These are phyloP conservation scores for Melitaea athalia DNA, from an alignment of 2,888 invertebrate species.

Conservation along the genomic window DNA sequence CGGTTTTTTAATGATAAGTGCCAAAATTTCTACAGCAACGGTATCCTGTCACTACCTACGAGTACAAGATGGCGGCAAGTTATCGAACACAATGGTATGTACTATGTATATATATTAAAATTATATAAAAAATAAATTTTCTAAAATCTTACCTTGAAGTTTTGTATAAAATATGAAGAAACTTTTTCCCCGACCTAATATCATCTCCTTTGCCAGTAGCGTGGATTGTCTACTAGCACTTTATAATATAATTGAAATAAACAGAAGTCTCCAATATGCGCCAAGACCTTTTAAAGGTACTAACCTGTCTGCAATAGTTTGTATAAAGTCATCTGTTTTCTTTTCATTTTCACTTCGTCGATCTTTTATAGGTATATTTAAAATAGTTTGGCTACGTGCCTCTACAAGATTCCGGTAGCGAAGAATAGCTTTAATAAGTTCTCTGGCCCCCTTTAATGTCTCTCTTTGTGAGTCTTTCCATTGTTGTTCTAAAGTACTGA, in stretches of 20 bases:
- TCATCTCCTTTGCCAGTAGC: not conserved
- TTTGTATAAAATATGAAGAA: too few relatives aligned
- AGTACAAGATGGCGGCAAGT: too few relatives aligned
- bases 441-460: constrained; percentile 60
- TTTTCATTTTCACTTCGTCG: constrained; percentile 55
- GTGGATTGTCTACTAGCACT: too few relatives aligned
- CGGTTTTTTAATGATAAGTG: too few relatives aligned
- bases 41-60: too few relatives aligned
- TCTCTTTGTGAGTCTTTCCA: constrained; percentile 60
- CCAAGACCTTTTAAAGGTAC: not conserved
- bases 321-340: constrained; percentile 56
- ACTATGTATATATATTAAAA: too few relatives aligned
- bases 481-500: constrained; percentile 66
- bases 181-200: too few relatives aligned
- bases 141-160: too few relatives aligned
- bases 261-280: not conserved
- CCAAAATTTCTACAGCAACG: too few relatives aligned
- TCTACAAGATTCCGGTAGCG: constrained; percentile 62
- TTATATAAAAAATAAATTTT: too few relatives aligned
- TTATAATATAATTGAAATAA: not conserved
- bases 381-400: constrained; percentile 53
- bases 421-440: constrained; percentile 62
- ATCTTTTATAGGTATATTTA: constrained; percentile 61
- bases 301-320: constrained; percentile 62
- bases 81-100: too few relatives aligned